Evolutionary conservation across 2,888 invertebrate species (phyloP).

Genomic region (Eilema sororculum): DNA sequence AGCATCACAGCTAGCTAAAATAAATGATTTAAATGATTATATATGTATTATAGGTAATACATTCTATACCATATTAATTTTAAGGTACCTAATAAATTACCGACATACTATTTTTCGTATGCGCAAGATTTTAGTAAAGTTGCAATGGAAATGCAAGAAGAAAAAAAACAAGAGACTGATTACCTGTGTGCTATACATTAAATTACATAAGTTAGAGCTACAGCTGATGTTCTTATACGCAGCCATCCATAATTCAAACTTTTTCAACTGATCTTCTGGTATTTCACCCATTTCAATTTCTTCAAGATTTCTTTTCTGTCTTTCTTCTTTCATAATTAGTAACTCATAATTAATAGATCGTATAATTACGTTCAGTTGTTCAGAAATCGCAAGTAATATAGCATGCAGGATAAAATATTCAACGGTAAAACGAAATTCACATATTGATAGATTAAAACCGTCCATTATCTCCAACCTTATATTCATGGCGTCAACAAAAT

Average conservation of each 20-base stretch:
- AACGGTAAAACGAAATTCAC: conserved; percentile 47
- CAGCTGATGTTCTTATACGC: conserved; percentile 54
- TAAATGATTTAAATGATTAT: not conserved
- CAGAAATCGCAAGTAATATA: conserved; percentile 48
- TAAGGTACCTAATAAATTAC: too few relatives aligned
- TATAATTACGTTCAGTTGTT: conserved; percentile 53
- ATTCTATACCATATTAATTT: too few relatives aligned
- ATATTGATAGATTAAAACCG: conserved; percentile 30
- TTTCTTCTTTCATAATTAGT: conserved; percentile 5
- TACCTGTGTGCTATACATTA: conserved; percentile 58
- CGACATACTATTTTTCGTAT: too few relatives aligned
- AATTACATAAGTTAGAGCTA: conserved; percentile 49
- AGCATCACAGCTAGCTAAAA: conserved; percentile 44
- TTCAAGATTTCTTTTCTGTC: not conserved
- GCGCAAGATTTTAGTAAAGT: too few relatives aligned
- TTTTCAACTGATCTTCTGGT: conserved; percentile 16
- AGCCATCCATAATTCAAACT: conserved; percentile 54
- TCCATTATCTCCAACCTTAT: conserved; percentile 6
- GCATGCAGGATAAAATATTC: conserved; percentile 49
- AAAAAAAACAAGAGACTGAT: not conserved
- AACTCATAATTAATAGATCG: conserved; percentile 39
- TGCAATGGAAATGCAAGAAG: not conserved
- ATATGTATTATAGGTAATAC: too few relatives aligned
- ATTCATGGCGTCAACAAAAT: not conserved
- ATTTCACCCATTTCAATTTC: not conserved